Evolutionary conservation across 2,888 invertebrate genomes (phyloP), one percentile per base, ranked within the genome.

Genomic region (Saturnia japonica): DNA sequence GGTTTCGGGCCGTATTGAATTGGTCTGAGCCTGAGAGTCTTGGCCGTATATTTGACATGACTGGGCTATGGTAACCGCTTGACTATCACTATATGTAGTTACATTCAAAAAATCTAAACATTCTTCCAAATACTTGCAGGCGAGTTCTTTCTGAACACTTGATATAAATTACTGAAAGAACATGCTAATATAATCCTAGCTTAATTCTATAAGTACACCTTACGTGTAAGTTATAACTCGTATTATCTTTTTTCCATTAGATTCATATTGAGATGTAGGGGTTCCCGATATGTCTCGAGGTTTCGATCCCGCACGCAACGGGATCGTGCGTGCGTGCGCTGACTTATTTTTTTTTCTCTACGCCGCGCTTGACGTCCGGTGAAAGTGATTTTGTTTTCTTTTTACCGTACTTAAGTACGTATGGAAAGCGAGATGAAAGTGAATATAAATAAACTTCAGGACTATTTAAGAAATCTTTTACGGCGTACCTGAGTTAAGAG

Each of bases 321-420:
- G 89, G 88, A 88, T 73, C 82, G 80, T 89, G 88, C 87, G 80
- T 89, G 88, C 87, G 89, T 89, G 84, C 77, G 80, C 77, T 76
- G 70, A 54, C 71, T 22, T 67, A 70, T 75, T 77, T 78, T 14
- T 47, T 22, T 14, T 47, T 16, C 25, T n/a, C 62, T 34, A 2
- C 34, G 34, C 16, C 66, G 40, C 70, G 51, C 43, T 16, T n/a
- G n/a, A 51, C 70, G 51, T 66, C 66, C 66, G 51, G 28, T 43
- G 47, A 25, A 70, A 64, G 40, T 40, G 64, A 40, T n/a, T 40
- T 64, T 12, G 8, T 64, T 64, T 64, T 64, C 19, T 64, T 64
- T 64, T 40, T 64, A 64, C 40, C 64, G 19, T 40, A 34, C 40
- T 40, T 40, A n/a, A n/a, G n/a, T n/a, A 40, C 16, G n/a, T 64